phyloP scores from a whole-genome alignment of 2,888 invertebrate genomes.

The Clitarchus hookeri region DNA sequence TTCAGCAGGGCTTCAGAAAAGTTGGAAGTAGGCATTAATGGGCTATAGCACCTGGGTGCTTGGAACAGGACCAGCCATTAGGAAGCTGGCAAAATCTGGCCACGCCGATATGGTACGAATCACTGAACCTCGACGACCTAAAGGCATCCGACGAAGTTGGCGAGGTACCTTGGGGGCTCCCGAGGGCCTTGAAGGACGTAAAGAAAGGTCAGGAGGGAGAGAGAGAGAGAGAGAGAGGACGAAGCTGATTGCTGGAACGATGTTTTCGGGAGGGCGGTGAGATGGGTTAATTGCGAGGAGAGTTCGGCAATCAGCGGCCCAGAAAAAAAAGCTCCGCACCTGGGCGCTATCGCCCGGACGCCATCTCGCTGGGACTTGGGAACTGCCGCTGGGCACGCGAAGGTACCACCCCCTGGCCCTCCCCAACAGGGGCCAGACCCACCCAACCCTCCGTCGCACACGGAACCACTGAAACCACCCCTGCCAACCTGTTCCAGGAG shows the following conservation, averaged over 20 bases:
- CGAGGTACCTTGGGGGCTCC: background rate
- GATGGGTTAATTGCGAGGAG: background rate
- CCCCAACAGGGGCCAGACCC: background rate
- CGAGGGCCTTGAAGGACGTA: background rate
- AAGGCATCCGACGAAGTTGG: background rate
- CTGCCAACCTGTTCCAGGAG: background rate
- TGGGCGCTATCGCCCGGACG: background rate
- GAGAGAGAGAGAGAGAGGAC: background rate
- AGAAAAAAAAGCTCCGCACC: background rate
- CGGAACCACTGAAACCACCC: background rate
- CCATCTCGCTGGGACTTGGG: background rate
- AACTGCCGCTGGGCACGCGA: background rate
- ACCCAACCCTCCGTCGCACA: background rate
- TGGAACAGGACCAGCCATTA: too few relatives aligned
- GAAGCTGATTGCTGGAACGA: constrained; percentile 3
- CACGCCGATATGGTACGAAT: too few relatives aligned
- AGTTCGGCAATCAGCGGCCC: background rate
- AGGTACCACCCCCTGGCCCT: background rate
- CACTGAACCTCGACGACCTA: background rate
- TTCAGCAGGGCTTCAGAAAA: too few relatives aligned
- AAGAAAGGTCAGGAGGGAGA: background rate
- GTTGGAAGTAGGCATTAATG: too few relatives aligned
- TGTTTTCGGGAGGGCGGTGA: background rate
- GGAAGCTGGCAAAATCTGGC: too few relatives aligned
- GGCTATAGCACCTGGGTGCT: too few relatives aligned